These are phyloP conservation scores for Eumacrocentrus americanus DNA, from an alignment of 2,888 invertebrate species.

Conservation along the genomic window DNA sequence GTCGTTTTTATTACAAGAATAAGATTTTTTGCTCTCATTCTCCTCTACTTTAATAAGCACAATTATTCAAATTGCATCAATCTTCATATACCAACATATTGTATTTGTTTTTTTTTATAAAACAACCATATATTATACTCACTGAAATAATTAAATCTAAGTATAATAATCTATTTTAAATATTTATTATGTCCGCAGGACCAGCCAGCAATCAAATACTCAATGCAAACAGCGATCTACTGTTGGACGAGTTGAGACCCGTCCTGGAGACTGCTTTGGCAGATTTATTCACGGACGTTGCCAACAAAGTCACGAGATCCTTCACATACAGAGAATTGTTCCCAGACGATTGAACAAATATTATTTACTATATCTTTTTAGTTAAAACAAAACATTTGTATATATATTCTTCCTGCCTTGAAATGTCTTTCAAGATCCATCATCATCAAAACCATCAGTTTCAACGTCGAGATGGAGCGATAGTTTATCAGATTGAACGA, in stretches of 20 bases:
- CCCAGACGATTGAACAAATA: conserved; percentile 57
- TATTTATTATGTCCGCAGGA: conserved; percentile 58
- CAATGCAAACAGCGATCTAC: conserved; percentile 71
- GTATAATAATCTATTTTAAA: neutral
- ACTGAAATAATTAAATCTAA: neutral
- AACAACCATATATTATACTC: neutral
- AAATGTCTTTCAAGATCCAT: neutral
- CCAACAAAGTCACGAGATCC: conserved; percentile 72
- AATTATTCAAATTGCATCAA: too few species aligned
- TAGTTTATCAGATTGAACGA: conserved; percentile 15
- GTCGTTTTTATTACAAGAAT: neutral
- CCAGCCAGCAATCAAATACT: conserved; percentile 72
- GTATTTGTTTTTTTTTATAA: conserved; percentile 3
- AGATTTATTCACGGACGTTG: conserved; percentile 72
- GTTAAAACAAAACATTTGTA: neutral
- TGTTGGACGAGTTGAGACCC: conserved; percentile 73
- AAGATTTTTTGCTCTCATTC: too few species aligned
- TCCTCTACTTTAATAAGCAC: too few species aligned
- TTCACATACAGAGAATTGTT: conserved; percentile 76
- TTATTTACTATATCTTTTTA: neutral
- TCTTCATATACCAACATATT: neutral
- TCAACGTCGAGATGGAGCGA: too few species aligned
- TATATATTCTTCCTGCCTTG: neutral
- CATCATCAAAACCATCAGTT: neutral
- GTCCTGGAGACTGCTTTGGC: conserved; percentile 70